phyloP scores from a whole-genome alignment of 2,888 invertebrate genomes.

The Trissolcus japonicus region DNA sequence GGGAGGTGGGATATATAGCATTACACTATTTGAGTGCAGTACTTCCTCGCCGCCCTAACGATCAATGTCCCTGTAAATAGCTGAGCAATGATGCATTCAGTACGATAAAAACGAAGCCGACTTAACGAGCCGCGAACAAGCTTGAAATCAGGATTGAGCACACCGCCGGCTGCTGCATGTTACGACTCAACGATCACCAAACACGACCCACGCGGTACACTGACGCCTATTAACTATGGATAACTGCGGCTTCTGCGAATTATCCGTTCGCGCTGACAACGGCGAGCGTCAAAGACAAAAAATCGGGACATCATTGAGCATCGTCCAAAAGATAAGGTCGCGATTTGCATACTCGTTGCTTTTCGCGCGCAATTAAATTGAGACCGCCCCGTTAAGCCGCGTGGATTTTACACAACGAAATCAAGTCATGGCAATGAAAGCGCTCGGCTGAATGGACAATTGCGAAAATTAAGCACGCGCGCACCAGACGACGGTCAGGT shows the following conservation, averaged over 20 bases:
- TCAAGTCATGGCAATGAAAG: conserved; percentile 15
- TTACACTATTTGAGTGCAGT: conserved; percentile 42
- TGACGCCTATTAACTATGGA: conserved; percentile 51
- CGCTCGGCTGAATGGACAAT: too few relatives aligned
- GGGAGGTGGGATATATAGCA: conserved; percentile 7
- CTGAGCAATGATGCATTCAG: conserved; percentile 64
- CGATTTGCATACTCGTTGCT: conserved; percentile 20
- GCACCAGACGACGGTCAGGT: too few relatives aligned
- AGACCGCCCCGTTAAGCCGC: conserved; percentile 14
- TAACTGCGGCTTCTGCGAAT: conserved; percentile 52
- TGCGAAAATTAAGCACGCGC: too few relatives aligned
- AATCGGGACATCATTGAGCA: conserved; percentile 1
- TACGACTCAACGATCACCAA: conserved; percentile 63
- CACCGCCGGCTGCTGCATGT: conserved; percentile 56
- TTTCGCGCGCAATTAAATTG: conserved; percentile 14
- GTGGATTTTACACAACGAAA: neutral
- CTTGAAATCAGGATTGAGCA: conserved; percentile 64
- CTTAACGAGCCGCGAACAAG: conserved; percentile 66
- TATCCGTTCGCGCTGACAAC: conserved; percentile 30
- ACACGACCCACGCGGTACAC: conserved; percentile 57
- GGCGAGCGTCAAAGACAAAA: neutral
- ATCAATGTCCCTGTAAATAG: conserved; percentile 60
- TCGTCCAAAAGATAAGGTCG: conserved; percentile 12
- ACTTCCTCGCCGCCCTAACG: conserved; percentile 51
- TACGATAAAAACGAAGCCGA: conserved; percentile 62